Evolutionary conservation across 2,888 invertebrate species (phyloP).

Genomic region (Anticlea derivata): DNA sequence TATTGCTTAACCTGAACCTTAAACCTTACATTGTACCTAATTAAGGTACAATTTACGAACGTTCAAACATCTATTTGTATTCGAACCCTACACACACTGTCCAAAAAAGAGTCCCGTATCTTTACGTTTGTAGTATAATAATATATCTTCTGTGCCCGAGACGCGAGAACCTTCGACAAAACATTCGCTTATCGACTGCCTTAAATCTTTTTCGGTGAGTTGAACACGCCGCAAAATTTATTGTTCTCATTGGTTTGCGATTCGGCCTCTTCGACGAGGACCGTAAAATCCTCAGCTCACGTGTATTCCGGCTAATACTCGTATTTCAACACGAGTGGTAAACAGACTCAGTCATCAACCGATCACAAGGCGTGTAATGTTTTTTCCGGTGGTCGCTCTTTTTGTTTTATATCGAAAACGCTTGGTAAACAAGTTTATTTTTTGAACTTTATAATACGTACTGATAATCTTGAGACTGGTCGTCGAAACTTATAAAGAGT

Average conservation of each 20-base stretch:
- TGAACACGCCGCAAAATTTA: slow-evolving; percentile 58
- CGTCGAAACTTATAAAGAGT: too few relatives aligned
- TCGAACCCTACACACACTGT: slow-evolving; percentile 1
- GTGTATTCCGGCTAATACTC: slow-evolving; percentile 35
- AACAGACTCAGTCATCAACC: slow-evolving; percentile 31
- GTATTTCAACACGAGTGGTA: slow-evolving; percentile 37
- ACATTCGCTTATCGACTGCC: slow-evolving; percentile 63
- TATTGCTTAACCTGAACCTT: too few relatives aligned
- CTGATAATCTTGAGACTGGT: too few relatives aligned
- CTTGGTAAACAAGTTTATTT: slow-evolving; percentile 21
- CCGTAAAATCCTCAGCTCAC: slow-evolving; percentile 43
- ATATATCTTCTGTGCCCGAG: slow-evolving; percentile 39
- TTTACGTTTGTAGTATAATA: slow-evolving; percentile 25
- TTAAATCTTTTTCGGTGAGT: slow-evolving; percentile 68
- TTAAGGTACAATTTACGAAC: not conserved
- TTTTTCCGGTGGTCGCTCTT: slow-evolving; percentile 32
- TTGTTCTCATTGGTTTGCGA: slow-evolving; percentile 50
- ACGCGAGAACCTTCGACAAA: slow-evolving; percentile 49
- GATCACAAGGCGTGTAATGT: slow-evolving; percentile 28
- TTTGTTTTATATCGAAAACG: slow-evolving; percentile 24
- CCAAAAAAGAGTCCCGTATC: slow-evolving; percentile 12
- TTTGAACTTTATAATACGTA: not conserved
- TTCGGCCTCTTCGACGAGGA: slow-evolving; percentile 40
- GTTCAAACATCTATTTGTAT: slow-evolving; percentile 18
- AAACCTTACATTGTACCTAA: too few relatives aligned